Evolutionary conservation across 2,888 invertebrate species (phyloP).

Genomic region (Metallyticus violacea): DNA sequence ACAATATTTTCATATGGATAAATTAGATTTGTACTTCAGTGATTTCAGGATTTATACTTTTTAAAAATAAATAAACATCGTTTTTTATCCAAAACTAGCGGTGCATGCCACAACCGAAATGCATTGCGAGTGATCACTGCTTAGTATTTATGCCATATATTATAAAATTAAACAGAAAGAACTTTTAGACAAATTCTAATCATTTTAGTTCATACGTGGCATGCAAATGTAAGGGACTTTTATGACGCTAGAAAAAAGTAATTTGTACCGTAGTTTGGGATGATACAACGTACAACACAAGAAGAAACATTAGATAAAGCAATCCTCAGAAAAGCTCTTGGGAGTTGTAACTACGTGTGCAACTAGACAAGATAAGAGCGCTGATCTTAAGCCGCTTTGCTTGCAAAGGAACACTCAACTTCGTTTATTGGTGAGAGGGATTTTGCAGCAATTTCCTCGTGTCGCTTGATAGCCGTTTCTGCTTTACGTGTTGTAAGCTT

Average conservation of each 20-base stretch:
- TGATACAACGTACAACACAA: neutral
- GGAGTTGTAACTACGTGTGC: neutral
- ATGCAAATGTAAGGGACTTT: neutral
- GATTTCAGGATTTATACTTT: too few relatives aligned
- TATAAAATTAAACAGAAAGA: too few relatives aligned
- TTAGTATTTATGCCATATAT: too few relatives aligned
- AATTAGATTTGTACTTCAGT: too few relatives aligned
- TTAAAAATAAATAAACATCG: too few relatives aligned
- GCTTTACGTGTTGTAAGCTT: neutral
- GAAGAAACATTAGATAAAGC: neutral
- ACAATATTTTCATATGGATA: too few relatives aligned
- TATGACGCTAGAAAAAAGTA: neutral
- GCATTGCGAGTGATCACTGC: too few relatives aligned
- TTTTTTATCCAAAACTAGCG: too few relatives aligned
- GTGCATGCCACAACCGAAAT: too few relatives aligned
- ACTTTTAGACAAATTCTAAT: too few relatives aligned
- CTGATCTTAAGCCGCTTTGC: neutral
- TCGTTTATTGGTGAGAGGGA: neutral
- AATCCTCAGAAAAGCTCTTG: neutral
- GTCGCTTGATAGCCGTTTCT: neutral
- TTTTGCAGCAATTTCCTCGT: neutral
- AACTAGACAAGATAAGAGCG: neutral
- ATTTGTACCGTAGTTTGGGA: neutral
- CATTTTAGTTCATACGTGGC: too few relatives aligned
- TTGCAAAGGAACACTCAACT: neutral